A percentile compares a stretch with the other conserved stretches of the same genome.
Evolutionary conservation across 2,888 invertebrate species (phyloP).

Genomic region (Nemotelus nigrinus): DNA sequence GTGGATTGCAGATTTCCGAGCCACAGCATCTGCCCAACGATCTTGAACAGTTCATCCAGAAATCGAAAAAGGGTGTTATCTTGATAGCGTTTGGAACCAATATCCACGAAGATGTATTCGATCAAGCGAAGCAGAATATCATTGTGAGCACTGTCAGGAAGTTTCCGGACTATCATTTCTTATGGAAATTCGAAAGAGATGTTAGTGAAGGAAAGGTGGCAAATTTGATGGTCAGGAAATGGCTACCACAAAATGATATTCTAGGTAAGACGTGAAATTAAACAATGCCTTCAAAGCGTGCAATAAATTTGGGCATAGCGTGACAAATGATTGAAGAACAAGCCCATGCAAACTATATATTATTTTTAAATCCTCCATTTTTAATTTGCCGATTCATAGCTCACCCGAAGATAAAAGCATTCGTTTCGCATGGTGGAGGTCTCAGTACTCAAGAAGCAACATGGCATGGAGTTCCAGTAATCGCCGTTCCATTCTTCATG

Average conservation of each 20-base stretch:
- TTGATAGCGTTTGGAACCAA: constrained; percentile 60
- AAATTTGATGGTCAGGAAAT: constrained; percentile 64
- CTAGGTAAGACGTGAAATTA: constrained; percentile 60
- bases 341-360: too few relatives aligned
- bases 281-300: neutral
- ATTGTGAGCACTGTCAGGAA: constrained; percentile 56
- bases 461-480: constrained; percentile 58
- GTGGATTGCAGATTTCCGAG: constrained; percentile 60
- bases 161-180: constrained; percentile 59
- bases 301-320: too few relatives aligned
- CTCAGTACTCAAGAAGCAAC: constrained; percentile 59
- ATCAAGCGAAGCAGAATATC: constrained; percentile 50
- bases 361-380: neutral
- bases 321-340: too few relatives aligned
- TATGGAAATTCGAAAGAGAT: constrained; percentile 61
- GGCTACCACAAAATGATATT: constrained; percentile 68
- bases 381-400: constrained; percentile 51
- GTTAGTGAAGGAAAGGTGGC: constrained; percentile 27
- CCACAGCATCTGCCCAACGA: constrained; percentile 55
- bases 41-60: constrained; percentile 56
- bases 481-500: constrained; percentile 58
- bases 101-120: constrained; percentile 53
- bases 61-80: constrained; percentile 58
- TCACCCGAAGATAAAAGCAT: constrained; percentile 55
- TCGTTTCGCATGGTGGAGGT: constrained; percentile 59